Evolutionary conservation across 1,140 invertebrate genomes (phyloP).

Genomic region (Diuraphis noxia): DNA sequence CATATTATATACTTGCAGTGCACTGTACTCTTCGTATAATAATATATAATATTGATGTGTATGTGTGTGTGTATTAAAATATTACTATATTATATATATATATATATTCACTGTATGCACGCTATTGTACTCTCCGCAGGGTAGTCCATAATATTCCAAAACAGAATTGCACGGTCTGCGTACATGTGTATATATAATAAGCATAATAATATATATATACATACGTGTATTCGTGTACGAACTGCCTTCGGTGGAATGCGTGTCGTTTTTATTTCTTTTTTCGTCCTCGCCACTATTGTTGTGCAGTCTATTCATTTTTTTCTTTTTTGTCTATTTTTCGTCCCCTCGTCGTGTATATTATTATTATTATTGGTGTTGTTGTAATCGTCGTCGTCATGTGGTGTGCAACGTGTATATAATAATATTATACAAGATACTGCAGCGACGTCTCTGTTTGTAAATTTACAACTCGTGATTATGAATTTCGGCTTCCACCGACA

Average conservation of each 20-base stretch:
- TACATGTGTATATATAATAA: neutral
- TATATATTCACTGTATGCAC: neutral
- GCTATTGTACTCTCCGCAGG: constrained; percentile 1
- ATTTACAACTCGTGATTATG: neutral
- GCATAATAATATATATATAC: neutral
- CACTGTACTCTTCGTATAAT: neutral
- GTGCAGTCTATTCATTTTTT: constrained; percentile 4
- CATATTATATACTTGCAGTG: neutral
- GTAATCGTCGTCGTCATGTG: neutral
- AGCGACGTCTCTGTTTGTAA: neutral
- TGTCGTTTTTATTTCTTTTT: constrained; percentile 22
- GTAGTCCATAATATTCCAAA: constrained; percentile 33
- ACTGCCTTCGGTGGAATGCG: constrained; percentile 23
- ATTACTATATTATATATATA: neutral
- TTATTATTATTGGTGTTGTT: neutral
- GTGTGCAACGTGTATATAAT: neutral
- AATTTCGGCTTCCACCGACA: neutral
- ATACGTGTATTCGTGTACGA: neutral
- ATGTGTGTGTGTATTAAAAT: neutral
- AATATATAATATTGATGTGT: neutral
- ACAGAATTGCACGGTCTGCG: neutral
- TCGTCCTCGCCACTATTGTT: constrained; percentile 18
- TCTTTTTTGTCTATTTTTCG: constrained; percentile 17
- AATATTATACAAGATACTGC: too few species aligned
- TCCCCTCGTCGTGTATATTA: neutral